Evolutionary conservation across 2,113 vertebrate species (phyloP), one percentile per base, ranked within the genome.

Genomic region (Ailurus styani): DNA sequence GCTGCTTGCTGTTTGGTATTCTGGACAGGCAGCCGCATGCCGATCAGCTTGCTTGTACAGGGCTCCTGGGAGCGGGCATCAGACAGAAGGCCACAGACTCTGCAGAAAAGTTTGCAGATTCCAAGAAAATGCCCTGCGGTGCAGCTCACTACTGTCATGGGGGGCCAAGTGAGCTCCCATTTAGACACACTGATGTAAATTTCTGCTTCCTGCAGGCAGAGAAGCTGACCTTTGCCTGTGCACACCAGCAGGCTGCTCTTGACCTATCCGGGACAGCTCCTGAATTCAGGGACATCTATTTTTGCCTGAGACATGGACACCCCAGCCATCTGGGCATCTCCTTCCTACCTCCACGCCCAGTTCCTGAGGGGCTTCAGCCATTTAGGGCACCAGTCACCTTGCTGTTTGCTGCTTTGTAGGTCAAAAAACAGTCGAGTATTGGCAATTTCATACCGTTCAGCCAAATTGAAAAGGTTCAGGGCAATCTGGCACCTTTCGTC

Each of bases 1-100:
- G 40, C 93, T 72, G 62, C 62, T 8, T 50, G 96, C 93, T 97
- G 47, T 84, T 98, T 97, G 97, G 57, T 84, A 88, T 97, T 97
- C 97, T 91, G 31, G 70, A 66, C 96, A 87, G 97, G 90, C 62
- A 91, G 50, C 29, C 8, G 25, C 0, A 0, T 62, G 64, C 82
- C 57, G 70, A 9, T 94, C 90, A 31, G 79, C 68, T 37, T 0
- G 25, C 66, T 86, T 60, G 34, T 87, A 25, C 7, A 79, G 64
- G 86, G 84, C 95, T 55, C 55, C 37, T 45, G 93, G 70, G 97
- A 95, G 78, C 5, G 5, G 6, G 14, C 55, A 31, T 82, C 82
- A 94, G 64, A 92, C 42, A 62, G 50, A 42, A 96, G 95, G 62
- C 42, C 55, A 23, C 29, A 37, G 85, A 52, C 66, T 87, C 82